Base-by-base conservation (phyloP, 2,797 vertebrate genomes). In the Cuniculus paca region DNA sequence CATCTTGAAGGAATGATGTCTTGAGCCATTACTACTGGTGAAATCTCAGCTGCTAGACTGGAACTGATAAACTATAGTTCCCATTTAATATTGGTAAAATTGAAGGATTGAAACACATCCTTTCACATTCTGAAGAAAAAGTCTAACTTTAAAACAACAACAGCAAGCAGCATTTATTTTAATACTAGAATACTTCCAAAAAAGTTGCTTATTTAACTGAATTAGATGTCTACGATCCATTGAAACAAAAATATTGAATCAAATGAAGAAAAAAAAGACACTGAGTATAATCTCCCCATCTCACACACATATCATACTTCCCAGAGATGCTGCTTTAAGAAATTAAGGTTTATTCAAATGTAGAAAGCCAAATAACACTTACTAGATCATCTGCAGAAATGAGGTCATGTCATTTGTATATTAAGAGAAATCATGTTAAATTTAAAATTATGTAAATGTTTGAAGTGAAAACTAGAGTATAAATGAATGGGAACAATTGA, bases 371-470 rank as follows among this genome's bases (percentile, higher is more conserved):
- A 87, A 83, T 90, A 86, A 68, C 88, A 86, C 17, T 89, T 84
- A 90, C n/a, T 7, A 56, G 13, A 70, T 39, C 5, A 86, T 94
- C 88, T 90, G n/a, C 42, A 88, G 36, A 94, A 95, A 12, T 78
- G 22, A 92, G n/a, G 2, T 5, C 17, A 78, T 63, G 50, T 58
- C 88, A 11, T n/a, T 34, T 45, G 1, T 54, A 31, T 70, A 34
- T 68, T 50, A 75, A 52, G 9, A 80, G 8, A 83, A 54, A 72
- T 79, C 72, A 2, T 56, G 88, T 68, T 60, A 63, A 95, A 24
- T 96, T 79, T 48, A 89, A 93, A 86, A 82, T 81, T 84, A 50
- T 36, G 26, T 75, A 82, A 90, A 65, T 68, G 17, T 60, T 75
- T 80, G 81, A 39, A 65, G 28, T 36, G 56, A 85, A 96, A 85